Percentiles rank a stretch among this genome's conserved stretches.
Conservation (phyloP, 2,113 vertebrate species). For the Bubo blakistoni region DNA sequence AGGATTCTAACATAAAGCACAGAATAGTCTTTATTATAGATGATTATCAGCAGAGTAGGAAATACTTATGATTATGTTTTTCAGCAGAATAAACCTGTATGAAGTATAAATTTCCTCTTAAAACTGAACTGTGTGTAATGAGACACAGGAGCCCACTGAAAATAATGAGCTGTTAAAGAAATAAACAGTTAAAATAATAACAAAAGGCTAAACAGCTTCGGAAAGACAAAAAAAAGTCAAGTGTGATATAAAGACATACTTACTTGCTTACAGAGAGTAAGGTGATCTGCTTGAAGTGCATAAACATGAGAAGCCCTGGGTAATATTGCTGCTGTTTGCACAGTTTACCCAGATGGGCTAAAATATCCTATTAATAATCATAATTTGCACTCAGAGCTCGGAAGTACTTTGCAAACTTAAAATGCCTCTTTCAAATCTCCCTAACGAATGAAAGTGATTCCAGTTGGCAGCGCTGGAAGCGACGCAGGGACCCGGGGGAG, state of each 20-base stretch:
- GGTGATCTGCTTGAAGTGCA: slow-evolving; percentile 34
- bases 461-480: neutral
- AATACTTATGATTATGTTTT: neutral
- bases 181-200: slow-evolving; percentile 55
- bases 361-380: neutral
- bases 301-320: slow-evolving; percentile 20
- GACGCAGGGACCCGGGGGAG: neutral
- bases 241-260: neutral
- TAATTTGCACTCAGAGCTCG: neutral
- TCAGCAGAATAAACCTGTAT: neutral
- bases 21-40: neutral
- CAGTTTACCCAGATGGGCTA: slow-evolving; percentile 20
- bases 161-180: slow-evolving; percentile 59
- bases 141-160: slow-evolving; percentile 56
- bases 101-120: slow-evolving; percentile 15
- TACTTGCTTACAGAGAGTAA: neutral
- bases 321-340: neutral
- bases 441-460: rapidly evolving
- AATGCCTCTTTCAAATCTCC: neutral
- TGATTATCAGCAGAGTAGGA: slow-evolving; percentile 9
- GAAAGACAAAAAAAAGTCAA: neutral
- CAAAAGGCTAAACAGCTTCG: slow-evolving; percentile 35
- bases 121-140: slow-evolving; percentile 26
- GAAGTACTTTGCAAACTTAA: neutral
- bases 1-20: neutral